Evolutionary conservation across 1,140 invertebrate genomes (phyloP).

Genomic region (Tetramorium alpestre): DNA sequence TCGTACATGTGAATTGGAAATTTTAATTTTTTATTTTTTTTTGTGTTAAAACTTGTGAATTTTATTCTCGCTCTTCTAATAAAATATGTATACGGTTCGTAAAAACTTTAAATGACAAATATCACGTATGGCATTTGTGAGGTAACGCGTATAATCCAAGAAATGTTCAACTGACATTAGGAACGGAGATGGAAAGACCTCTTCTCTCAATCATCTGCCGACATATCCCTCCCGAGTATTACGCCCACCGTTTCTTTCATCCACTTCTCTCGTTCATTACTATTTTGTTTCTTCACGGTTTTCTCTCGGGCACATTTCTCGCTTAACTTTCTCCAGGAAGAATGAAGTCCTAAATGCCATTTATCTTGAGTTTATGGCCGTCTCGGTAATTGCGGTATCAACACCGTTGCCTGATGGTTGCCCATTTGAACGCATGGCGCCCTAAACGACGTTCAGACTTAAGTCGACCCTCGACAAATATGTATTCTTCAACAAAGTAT

Average conservation of each 20-base stretch:
- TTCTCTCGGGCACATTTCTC: conserved; percentile 37
- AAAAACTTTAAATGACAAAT: conserved; percentile 82
- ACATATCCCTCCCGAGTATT: conserved; percentile 67
- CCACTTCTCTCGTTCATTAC: conserved; percentile 32
- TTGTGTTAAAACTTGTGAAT: background rate
- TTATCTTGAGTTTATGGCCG: conserved; percentile 76
- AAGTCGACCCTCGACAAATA: conserved; percentile 24
- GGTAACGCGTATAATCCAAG: conserved; percentile 4
- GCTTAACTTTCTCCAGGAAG: conserved; percentile 30
- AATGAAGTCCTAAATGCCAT: conserved; percentile 73
- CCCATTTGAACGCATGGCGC: conserved; percentile 65
- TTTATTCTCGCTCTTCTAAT: conserved; percentile 57
- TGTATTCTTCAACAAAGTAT: conserved; percentile 17
- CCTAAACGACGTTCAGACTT: conserved; percentile 28
- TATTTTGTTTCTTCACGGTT: conserved; percentile 47
- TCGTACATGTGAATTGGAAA: background rate
- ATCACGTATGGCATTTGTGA: background rate
- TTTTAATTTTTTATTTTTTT: background rate
- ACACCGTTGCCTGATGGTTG: conserved; percentile 70
- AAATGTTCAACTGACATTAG: background rate
- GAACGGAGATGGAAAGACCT: background rate
- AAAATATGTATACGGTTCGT: conserved; percentile 82
- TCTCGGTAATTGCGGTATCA: conserved; percentile 72
- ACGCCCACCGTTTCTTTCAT: conserved; percentile 61
- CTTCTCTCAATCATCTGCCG: conserved; percentile 50